Conservation (phyloP, 1,140 invertebrate genomes). For the Drosophila varians region DNA sequence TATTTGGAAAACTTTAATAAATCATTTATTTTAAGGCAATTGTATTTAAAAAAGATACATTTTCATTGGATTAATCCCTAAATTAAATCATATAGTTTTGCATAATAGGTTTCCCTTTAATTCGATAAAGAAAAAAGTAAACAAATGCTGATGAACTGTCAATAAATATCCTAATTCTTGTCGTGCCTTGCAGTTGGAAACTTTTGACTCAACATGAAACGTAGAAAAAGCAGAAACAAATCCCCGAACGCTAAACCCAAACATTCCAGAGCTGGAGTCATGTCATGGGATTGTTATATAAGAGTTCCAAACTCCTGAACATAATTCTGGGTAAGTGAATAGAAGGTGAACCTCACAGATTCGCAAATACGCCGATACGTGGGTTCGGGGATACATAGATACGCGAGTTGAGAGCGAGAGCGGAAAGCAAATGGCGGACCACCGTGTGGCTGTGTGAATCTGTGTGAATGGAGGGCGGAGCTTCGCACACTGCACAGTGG, state of each 20-base stretch:
- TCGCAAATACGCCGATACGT: slow-evolving; percentile 15
- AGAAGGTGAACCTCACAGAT: slow-evolving; percentile 2
- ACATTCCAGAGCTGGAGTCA: slow-evolving; percentile 72
- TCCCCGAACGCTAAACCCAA: slow-evolving; percentile 44
- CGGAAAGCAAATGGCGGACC: slow-evolving; percentile 69
- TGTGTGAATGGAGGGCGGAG: slow-evolving; percentile 58
- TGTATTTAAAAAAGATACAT: no score
- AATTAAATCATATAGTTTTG: background rate
- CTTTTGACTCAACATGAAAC: slow-evolving; percentile 75
- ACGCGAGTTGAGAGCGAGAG: slow-evolving; percentile 16
- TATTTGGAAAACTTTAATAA: no score
- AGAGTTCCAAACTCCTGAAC: slow-evolving; percentile 84
- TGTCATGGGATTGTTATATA: slow-evolving; percentile 84
- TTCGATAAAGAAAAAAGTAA: no score
- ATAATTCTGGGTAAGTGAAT: slow-evolving; percentile 82
- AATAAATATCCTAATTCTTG: slow-evolving; percentile 3
- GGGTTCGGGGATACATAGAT: slow-evolving; percentile 15
- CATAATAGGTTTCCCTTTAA: no score
- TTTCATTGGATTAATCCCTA: no score
- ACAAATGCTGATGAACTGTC: background rate
- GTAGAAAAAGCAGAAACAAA: slow-evolving; percentile 80
- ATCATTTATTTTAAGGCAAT: no score
- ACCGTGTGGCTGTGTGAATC: slow-evolving; percentile 4
- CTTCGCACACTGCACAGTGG: slow-evolving; percentile 64
- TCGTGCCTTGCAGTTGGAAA: slow-evolving; percentile 54